These are phyloP conservation scores for Bombus difficillimus DNA, from an alignment of 1,140 invertebrate genomes.

Conservation along the genomic window DNA sequence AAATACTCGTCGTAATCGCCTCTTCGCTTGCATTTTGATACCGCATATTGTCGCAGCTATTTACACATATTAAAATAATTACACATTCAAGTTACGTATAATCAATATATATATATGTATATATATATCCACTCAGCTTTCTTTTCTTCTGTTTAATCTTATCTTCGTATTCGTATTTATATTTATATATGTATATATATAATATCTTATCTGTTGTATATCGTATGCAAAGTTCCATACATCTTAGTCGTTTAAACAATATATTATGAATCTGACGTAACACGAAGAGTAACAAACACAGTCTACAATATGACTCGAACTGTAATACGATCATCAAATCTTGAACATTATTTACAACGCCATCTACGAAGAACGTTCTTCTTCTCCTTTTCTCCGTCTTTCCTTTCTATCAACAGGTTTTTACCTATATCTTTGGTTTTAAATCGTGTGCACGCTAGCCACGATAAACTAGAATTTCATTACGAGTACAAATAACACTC, in stretches of 20 bases:
- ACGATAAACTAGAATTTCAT: background rate
- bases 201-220: constrained; percentile 8
- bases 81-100: constrained; percentile 51
- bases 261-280: constrained; percentile 50
- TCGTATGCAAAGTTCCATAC: constrained; percentile 28
- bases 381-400: background rate
- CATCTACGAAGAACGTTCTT: background rate
- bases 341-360: constrained; percentile 44
- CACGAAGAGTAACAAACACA: constrained; percentile 53
- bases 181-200: constrained; percentile 18
- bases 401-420: background rate
- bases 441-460: background rate
- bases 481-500: constrained; percentile 39
- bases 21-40: constrained; percentile 9
- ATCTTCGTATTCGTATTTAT: constrained; percentile 25
- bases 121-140: background rate
- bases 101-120: constrained; percentile 26
- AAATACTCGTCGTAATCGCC: constrained; percentile 5
- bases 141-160: background rate
- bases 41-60: constrained; percentile 48
- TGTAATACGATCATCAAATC: constrained; percentile 41
- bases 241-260: constrained; percentile 47
- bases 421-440: constrained; percentile 28
- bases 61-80: constrained; percentile 56
- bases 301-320: constrained; percentile 50